Percentiles rank a stretch among this genome's conserved stretches.
Evolutionary conservation across 1,140 invertebrate genomes (phyloP).

Genomic region (Chironomus tepperi): DNA sequence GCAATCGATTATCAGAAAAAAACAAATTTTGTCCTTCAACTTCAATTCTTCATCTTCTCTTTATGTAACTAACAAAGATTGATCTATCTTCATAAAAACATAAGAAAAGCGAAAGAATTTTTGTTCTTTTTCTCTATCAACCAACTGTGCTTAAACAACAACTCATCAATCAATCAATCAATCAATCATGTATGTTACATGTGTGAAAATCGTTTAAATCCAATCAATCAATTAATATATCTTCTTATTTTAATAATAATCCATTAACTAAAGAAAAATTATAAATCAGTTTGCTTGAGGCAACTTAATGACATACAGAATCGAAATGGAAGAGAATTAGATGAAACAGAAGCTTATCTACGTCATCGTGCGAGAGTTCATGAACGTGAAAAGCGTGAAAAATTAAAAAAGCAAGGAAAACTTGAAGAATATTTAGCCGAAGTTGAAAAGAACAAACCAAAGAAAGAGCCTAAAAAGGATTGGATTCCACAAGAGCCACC

Average conservation of each 20-base stretch:
- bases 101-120: too few relatives aligned
- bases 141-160: too few relatives aligned
- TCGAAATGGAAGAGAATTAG: not conserved
- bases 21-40: too few relatives aligned
- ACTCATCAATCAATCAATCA: not conserved
- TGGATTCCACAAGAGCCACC: not conserved
- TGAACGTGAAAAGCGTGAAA: not conserved
- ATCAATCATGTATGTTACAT: not conserved
- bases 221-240: too few relatives aligned
- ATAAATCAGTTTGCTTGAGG: not conserved
- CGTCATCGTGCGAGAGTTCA: not conserved
- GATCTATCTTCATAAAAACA: not conserved
- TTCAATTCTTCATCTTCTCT: too few relatives aligned
- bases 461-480: not conserved
- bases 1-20: too few relatives aligned
- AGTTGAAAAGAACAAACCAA: not conserved
- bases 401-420: conserved; percentile 13
- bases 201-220: not conserved
- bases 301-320: not conserved
- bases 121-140: too few relatives aligned
- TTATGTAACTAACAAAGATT: conserved; percentile 5
- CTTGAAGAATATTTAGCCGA: not conserved
- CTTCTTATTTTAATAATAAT: too few relatives aligned
- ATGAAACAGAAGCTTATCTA: not conserved
- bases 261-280: not conserved